Evolutionary conservation across 2,888 invertebrate species (phyloP), one percentile per base, ranked within the genome.

Genomic region (Sympetrum striolatum): DNA sequence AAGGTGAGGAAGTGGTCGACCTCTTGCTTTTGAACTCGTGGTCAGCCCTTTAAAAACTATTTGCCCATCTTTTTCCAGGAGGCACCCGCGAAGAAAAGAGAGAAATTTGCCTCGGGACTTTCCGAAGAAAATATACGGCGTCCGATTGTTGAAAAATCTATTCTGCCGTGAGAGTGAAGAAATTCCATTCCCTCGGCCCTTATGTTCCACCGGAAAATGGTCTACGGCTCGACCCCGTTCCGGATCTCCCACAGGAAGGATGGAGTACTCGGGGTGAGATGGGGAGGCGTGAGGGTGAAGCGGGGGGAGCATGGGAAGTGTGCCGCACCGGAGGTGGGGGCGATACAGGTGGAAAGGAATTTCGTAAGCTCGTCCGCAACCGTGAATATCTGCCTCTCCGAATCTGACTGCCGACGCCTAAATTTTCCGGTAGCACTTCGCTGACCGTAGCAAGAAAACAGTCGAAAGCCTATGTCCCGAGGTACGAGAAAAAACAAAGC

Each of bases 121-220:
- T 81, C 14, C 25, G 80, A 80, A 25, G 81, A n/a, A 25, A 80
- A 25, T 18, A 12, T 15, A 53, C 53, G 53, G 18, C 53, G 53
- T 53, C 25, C 86, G 86, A 86, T 86, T 86, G 86, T 86, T 86
- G 86, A 35, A 53, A 25, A 35, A 53, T 82, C 58, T 82, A 37
- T 60, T 31, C 15, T 31, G 58, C 6, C 15, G 64, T 37, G 60
- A 86, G 86, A 60, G 60, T 86, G 60, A 60, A 86, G 64, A 64
- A 86, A 86, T 86, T 60, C 86, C 64, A 86, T 58, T 86, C 86
- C 86, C 39, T 86, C 86, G 64, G 37, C 86, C 86, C 64, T 86
- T 86, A 39, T 86, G 60, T 48, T 86, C 37, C 60, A 86, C 86
- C 86, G 86, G 86, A 86, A 86, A 86, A 86, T 64, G 60, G 86